Evolutionary conservation across 2,113 vertebrate genomes (phyloP), one percentile per base, ranked within the genome.

Genomic region (Eurypyga helias): DNA sequence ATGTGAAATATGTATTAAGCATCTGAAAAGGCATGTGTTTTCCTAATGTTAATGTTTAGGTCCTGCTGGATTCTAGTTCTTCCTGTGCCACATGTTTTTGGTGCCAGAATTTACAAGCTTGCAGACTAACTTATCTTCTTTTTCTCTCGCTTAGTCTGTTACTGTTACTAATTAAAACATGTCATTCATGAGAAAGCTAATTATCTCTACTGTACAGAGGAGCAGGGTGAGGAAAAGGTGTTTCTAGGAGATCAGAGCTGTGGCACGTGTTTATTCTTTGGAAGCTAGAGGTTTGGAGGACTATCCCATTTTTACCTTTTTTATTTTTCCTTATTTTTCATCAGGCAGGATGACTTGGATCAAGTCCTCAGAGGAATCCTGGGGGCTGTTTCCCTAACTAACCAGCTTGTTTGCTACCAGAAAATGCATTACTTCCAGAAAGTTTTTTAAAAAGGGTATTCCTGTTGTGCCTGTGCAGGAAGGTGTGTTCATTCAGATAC

Each of bases 1-100:
- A 69, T 78, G 36, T 88, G 69, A 90, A 96, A 60, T 87, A 60
- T 90, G 46, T 94, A 86, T 77, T 78, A 90, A 92, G 43, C 87
- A 65, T 83, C 70, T 93, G 73, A 87, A 89, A 96, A 86, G 49
- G 33, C 55, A 9, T 51, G 33, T 92, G 43, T 78, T 90, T 94
- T 78, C 41, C 70, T 90, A 4, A 1, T 85, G 57, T 71, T 85
- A 82, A 31, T 65, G 51, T 71, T 77, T 91, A 58, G 55, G 78
- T 61, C 24, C 36, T 79, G 58, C 21, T 92, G 80, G 46, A 51
- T 83, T 79, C 72, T 91, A 33, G 38, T 72, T 92, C 86, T 93
- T 89, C 43, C 67, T 73, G 41, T 82, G 48, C 65, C 61, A 57
- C 62, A 11, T 66, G 34, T 72, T 83, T 95, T 65, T 36, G 70